Evolutionary conservation across 2,797 vertebrate species (phyloP), one percentile per base, ranked within the genome.

Genomic region (Thaleichthys pacificus): DNA sequence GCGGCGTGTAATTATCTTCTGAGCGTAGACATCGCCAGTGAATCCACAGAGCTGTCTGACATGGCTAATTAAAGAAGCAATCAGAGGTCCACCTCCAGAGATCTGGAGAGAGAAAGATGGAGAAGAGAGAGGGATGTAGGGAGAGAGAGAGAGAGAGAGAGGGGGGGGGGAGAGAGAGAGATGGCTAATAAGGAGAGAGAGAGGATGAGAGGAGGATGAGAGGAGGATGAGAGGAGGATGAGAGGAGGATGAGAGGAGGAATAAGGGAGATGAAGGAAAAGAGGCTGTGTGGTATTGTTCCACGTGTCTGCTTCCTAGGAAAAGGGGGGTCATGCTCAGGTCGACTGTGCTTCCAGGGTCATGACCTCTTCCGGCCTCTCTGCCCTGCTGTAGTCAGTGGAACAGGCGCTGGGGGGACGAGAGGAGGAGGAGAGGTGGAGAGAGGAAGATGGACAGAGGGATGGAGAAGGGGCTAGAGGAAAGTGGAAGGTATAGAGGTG

Each of bases 21-120:
- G 88, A 95, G 94, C 93, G 95, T 94, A 92, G 94, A 96, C 95
- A 95, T 96, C 93, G 94, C 93, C 93, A 94, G 94, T 96, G 96
- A 96, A 96, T 96, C 94, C 94, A 94, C 94, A 90, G 94, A 95
- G 93, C 94, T 88, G 92, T 92, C 93, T 93, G 92, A 92, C 94
- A 94, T 94, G 95, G 94, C 96, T 97, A 96, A 98, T 98, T 97
- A 96, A 95, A 93, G 86, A 87, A 94, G 94, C 95, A 96, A 97
- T 97, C 96, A 96, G 95, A 97, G 93, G 93, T 95, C 90, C 91
- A 92, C 92, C 95, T 94, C 91, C 64, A 92, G 94, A 93, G 94
- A 93, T 93, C 94, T 92, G 24, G 30, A 51, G 80, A 77, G 81
- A 83, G 81, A 80, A 79, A 84, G 79, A 82, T 62, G 21, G 88